These are phyloP conservation scores for Philereme transversata DNA, from an alignment of 2,888 invertebrate species.

Conservation along the genomic window DNA sequence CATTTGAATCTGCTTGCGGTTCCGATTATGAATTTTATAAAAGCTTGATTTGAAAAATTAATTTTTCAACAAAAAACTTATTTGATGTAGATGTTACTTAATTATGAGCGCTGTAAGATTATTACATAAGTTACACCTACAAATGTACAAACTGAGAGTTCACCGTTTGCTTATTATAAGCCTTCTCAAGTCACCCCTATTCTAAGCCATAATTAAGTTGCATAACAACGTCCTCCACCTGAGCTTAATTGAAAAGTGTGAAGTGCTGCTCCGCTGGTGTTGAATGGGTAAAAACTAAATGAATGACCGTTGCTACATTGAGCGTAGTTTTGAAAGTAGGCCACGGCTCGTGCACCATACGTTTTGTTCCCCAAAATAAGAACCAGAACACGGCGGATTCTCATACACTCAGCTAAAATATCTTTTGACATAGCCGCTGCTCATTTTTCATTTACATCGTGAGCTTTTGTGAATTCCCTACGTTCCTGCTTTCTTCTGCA, in stretches of 20 bases:
- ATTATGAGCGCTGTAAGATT: no score
- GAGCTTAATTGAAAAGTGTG: slow-evolving; percentile 19
- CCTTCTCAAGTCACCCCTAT: slow-evolving; percentile 8
- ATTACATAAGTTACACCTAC: no score
- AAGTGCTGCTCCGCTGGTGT: slow-evolving; percentile 20
- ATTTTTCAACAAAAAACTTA: no score
- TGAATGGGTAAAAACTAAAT: slow-evolving; percentile 45
- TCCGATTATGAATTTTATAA: no score
- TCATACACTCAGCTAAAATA: slow-evolving; percentile 37
- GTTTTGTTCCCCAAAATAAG: slow-evolving; percentile 39
- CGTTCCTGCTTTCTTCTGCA: slow-evolving; percentile 27
- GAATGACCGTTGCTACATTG: slow-evolving; percentile 55
- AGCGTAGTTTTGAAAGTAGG: slow-evolving; percentile 66
- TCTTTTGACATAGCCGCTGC: slow-evolving; percentile 26
- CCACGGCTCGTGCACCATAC: slow-evolving; percentile 49
- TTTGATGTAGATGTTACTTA: no score
- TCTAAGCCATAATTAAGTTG: slow-evolving; percentile 17
- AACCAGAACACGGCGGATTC: slow-evolving; percentile 29
- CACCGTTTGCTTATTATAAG: neutral
- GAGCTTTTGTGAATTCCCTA: slow-evolving; percentile 37
- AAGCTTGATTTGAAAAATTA: no score
- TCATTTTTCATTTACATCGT: slow-evolving; percentile 29
- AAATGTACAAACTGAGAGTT: no score
- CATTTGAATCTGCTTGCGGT: no score
- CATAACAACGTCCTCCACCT: slow-evolving; percentile 13